phyloP scores from a whole-genome alignment of 2,113 vertebrate genomes.

The Callipepla squamata region DNA sequence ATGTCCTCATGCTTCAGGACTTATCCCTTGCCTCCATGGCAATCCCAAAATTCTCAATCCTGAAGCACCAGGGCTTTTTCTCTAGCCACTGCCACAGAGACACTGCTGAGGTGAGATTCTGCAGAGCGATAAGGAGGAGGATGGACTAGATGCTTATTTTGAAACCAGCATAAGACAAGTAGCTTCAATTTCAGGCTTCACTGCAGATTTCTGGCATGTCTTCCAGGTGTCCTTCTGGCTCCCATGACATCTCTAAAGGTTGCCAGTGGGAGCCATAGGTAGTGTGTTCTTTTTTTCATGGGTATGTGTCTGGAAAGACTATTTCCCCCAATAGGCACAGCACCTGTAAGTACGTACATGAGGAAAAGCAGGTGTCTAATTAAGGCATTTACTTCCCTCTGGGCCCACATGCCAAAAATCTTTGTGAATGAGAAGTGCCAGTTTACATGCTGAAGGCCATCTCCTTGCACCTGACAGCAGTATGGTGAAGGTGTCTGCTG shows the following conservation, averaged over 20 bases:
- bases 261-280: background rate
- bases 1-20: background rate
- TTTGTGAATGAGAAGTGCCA: background rate
- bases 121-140: fast-evolving
- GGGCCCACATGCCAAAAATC: background rate
- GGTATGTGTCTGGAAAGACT: background rate
- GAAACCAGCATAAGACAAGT: background rate
- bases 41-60: background rate
- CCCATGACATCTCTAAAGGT: background rate
- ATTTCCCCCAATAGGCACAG: background rate
- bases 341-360: background rate
- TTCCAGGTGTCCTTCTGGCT: background rate
- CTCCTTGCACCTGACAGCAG: background rate
- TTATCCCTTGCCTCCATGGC: fast-evolving
- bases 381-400: background rate
- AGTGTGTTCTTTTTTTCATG: background rate
- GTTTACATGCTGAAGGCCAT: background rate
- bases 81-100: background rate
- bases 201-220: background rate
- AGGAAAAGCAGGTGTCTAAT: background rate
- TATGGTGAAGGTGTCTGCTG: background rate
- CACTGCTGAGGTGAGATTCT: fast-evolving
- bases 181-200: background rate
- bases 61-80: fast-evolving
- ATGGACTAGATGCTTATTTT: background rate